Conservation (phyloP, 2,888 invertebrate genomes). For the Conistra vaccinii region DNA sequence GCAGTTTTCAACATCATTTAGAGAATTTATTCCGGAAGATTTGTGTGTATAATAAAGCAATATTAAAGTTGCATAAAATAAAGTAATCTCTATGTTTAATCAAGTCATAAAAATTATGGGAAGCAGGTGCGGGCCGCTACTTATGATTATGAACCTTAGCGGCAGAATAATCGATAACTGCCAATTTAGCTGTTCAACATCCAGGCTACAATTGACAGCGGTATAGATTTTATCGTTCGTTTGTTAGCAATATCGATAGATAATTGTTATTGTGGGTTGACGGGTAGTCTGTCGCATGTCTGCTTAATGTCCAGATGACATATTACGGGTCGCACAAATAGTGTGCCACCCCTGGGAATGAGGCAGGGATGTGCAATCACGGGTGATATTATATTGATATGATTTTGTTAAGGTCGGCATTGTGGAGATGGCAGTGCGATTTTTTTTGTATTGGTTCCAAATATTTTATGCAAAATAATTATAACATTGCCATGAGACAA, state of each 20-base stretch:
- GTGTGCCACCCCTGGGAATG: conserved; percentile 50
- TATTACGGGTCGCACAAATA: conserved; percentile 51
- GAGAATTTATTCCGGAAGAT: no score
- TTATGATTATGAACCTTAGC: background rate
- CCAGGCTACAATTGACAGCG: conserved; percentile 31
- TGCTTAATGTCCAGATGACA: conserved; percentile 62
- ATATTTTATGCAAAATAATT: background rate
- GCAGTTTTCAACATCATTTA: no score
- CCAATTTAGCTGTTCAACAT: conserved; percentile 29
- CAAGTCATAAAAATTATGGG: background rate
- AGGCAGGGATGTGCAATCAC: conserved; percentile 46
- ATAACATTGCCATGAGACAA: background rate
- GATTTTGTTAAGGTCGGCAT: conserved; percentile 32
- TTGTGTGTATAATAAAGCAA: background rate
- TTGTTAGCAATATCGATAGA: conserved; percentile 47
- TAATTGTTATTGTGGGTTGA: conserved; percentile 48
- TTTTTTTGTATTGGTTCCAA: background rate
- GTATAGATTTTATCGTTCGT: conserved; percentile 47
- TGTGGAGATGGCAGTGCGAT: background rate
- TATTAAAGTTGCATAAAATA: background rate
- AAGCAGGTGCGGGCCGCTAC: background rate
- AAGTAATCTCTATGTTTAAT: background rate
- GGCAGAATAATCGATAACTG: conserved; percentile 17
- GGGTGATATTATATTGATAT: conserved; percentile 39
- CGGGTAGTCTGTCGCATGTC: conserved; percentile 63